Evolutionary conservation across 2,797 vertebrate genomes (phyloP).

Genomic region (Cryptoprocta ferox): DNA sequence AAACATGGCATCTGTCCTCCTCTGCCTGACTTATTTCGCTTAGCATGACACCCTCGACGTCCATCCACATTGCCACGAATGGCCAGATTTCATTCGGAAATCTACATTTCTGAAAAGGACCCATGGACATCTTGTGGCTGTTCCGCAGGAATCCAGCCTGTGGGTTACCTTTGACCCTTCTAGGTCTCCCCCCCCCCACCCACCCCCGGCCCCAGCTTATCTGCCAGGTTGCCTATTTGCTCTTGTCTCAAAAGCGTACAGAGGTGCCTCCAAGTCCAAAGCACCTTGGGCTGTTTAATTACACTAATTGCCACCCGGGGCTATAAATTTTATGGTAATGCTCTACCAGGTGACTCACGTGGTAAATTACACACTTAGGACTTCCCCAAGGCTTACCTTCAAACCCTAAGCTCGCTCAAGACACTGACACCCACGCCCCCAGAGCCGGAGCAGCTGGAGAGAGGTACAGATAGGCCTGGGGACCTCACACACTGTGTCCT

Average conservation of each 20-base stretch:
- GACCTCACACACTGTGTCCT: constrained; percentile 69
- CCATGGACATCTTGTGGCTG: background rate
- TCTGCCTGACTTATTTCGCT: too few species aligned
- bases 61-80: background rate
- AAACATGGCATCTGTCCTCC: too few species aligned
- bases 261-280: background rate
- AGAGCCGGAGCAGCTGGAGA: background rate
- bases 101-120: background rate
- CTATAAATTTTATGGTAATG: constrained; percentile 74
- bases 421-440: constrained; percentile 29
- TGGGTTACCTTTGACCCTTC: background rate
- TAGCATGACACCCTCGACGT: too few species aligned
- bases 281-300: constrained; percentile 58
- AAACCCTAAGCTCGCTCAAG: constrained; percentile 73
- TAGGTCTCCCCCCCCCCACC: too few species aligned
- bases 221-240: background rate
- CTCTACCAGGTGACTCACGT: constrained; percentile 75
- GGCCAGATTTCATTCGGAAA: too few species aligned
- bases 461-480: background rate
- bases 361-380: constrained; percentile 78
- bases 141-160: too few species aligned
- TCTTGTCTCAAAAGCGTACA: background rate
- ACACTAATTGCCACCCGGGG: constrained; percentile 73
- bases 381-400: constrained; percentile 69
- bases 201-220: background rate